Evolutionary conservation across 1,140 invertebrate genomes (phyloP), one percentile per base, ranked within the genome.

Genomic region (Drosophila varians): DNA sequence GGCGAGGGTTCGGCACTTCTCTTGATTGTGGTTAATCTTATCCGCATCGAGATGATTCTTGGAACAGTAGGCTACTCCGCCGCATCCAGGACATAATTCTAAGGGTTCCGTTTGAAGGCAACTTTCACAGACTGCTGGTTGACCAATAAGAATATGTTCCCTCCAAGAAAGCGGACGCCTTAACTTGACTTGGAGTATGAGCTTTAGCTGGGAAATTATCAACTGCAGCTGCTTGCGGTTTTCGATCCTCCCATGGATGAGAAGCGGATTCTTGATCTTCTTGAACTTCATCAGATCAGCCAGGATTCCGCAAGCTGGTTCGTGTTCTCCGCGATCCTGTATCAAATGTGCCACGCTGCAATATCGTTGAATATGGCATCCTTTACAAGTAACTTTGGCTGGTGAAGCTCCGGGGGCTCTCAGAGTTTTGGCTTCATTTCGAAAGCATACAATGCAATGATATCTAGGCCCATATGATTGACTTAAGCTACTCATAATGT

Each of bases 281-380:
- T 34, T 36, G 0, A 16, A 34, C 0, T n/a, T 48, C 16, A 65
- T 57, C n/a, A 87, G 53, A 16, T 69, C 48, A 1, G 5, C 21
- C 0, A 73, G 25, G 2, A 76, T 46, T 2, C n/a, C 9, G 16
- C 77, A 76, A 45, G 89, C 19, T 16, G 66, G 25, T 5, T 49
- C n/a, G 31, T 76, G 76, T 1, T 40, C 46, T 25, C 46, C 18
- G 16, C 43, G 55, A 55, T 89, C 87, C 5, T 64, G 18, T 2
- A 45, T 14, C 2, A 79, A 52, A 62, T 90, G 87, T 5, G 40
- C 8, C 1, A 56, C 7, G 28, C 60, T 76, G 25, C 87, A 90
- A 51, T 90, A 90, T 0, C 45, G 46, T 46, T 87, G 64, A 43
- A 89, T 12, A 16, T 79, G 62, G 38, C 78, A 82, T 0, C 23